A percentile compares a stretch with the other conserved stretches of the same genome.
phyloP scores from a whole-genome alignment of 2,888 invertebrate genomes.

The Sipha maydis region DNA sequence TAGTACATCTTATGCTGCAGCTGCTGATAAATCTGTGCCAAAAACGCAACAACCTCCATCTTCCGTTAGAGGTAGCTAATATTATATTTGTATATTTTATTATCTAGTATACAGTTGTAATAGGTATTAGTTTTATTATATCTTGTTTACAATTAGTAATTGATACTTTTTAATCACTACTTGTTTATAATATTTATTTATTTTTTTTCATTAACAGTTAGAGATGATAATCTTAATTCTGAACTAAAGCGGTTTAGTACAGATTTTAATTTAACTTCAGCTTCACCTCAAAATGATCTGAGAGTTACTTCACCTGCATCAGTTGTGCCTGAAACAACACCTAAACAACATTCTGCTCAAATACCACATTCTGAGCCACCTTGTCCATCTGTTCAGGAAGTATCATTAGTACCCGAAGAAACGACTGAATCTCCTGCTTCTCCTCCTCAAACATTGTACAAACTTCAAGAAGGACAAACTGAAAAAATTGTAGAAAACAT shows the following conservation, averaged over 20 bases:
- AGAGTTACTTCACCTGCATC: slow-evolving; percentile 54
- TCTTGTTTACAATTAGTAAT: not conserved
- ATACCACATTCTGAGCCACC: slow-evolving; percentile 54
- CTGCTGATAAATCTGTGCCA: slow-evolving; percentile 54
- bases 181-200: not conserved
- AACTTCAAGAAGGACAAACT: slow-evolving; percentile 41
- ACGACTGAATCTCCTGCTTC: slow-evolving; percentile 19
- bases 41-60: slow-evolving; percentile 54
- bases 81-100: not conserved
- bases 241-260: slow-evolving; percentile 83
- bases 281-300: slow-evolving; percentile 47
- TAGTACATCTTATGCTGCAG: slow-evolving; percentile 60
- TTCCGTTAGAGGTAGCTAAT: slow-evolving; percentile 37
- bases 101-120: not conserved
- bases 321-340: slow-evolving; percentile 26
- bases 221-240: slow-evolving; percentile 64
- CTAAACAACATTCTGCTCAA: slow-evolving; percentile 55
- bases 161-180: not conserved
- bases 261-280: slow-evolving; percentile 77
- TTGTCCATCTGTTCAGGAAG: slow-evolving; percentile 47
- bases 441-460: slow-evolving; percentile 36
- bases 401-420: slow-evolving; percentile 35
- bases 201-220: slow-evolving; percentile 62
- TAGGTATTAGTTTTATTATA: not conserved
- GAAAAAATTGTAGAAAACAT: slow-evolving; percentile 41